Evolutionary conservation across 2,888 invertebrate species (phyloP).

Genomic region (Plebejus argus): DNA sequence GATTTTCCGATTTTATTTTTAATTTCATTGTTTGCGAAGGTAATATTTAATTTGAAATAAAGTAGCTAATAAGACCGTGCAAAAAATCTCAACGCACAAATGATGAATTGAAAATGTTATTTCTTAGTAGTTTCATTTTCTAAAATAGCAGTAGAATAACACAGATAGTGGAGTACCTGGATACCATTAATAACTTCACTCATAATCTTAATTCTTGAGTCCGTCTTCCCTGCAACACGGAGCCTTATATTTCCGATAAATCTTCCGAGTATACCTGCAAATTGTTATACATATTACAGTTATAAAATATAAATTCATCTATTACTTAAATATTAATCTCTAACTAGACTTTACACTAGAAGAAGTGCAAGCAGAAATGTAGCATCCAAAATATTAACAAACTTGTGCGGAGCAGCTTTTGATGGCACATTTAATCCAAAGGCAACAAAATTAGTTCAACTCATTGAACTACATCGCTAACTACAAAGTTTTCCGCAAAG

Average conservation of each 20-base stretch:
- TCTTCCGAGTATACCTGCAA: constrained; percentile 77
- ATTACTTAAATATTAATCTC: background rate
- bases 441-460: background rate
- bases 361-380: background rate
- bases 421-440: background rate
- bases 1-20: background rate
- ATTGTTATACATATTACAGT: background rate
- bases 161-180: constrained; percentile 81
- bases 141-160: background rate
- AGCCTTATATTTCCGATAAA: constrained; percentile 82
- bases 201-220: constrained; percentile 94
- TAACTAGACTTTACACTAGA: background rate
- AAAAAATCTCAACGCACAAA: background rate
- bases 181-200: constrained; percentile 96
- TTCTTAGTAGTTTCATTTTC: background rate
- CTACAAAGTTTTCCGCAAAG: background rate
- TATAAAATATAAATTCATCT: background rate
- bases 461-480: background rate
- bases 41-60: background rate
- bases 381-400: background rate
- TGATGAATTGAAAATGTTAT: background rate
- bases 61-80: background rate
- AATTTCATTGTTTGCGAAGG: background rate
- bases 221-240: constrained; percentile 91
- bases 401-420: background rate